Evolutionary conservation across 2,888 invertebrate genomes (phyloP).

Genomic region (Harpalus rubripes): DNA sequence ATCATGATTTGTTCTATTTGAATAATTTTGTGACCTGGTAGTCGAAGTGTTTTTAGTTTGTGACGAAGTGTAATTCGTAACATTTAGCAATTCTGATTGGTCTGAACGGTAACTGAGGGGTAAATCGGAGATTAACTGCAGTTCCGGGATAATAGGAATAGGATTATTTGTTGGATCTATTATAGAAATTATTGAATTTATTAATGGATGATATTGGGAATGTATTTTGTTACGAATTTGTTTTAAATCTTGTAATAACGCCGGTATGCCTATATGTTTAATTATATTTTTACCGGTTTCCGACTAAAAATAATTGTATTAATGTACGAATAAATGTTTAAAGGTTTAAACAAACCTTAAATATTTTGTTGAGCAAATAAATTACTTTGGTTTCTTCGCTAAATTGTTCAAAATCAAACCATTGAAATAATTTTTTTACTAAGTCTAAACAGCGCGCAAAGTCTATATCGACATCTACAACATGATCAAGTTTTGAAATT

Average conservation of each 20-base stretch:
- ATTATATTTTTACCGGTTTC: conserved; percentile 79
- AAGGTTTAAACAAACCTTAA: conserved; percentile 78
- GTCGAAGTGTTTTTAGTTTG: no score
- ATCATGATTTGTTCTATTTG: conserved; percentile 21
- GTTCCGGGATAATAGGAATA: conserved; percentile 75
- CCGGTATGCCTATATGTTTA: conserved; percentile 78
- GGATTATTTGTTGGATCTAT: conserved; percentile 72
- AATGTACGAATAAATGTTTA: conserved; percentile 35
- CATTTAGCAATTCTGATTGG: conserved; percentile 59
- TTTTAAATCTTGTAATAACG: conserved; percentile 76
- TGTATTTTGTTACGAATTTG: conserved; percentile 77
- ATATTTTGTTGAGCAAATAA: conserved; percentile 79
- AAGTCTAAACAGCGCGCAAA: conserved; percentile 81
- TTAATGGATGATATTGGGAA: conserved; percentile 75
- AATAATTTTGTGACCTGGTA: conserved; percentile 10
- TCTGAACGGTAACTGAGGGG: conserved; percentile 74
- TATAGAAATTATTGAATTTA: conserved; percentile 78
- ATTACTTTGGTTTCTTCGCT: conserved; percentile 81
- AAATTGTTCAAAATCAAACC: conserved; percentile 81
- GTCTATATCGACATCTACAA: conserved; percentile 82
- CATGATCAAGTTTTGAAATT: conserved; percentile 82
- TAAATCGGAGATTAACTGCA: conserved; percentile 78
- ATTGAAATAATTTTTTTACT: conserved; percentile 81
- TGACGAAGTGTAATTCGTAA: not conserved
- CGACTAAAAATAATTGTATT: conserved; percentile 76